phyloP scores from a whole-genome alignment of 1,140 invertebrate species.

The Acromyrmex charruanus region DNA sequence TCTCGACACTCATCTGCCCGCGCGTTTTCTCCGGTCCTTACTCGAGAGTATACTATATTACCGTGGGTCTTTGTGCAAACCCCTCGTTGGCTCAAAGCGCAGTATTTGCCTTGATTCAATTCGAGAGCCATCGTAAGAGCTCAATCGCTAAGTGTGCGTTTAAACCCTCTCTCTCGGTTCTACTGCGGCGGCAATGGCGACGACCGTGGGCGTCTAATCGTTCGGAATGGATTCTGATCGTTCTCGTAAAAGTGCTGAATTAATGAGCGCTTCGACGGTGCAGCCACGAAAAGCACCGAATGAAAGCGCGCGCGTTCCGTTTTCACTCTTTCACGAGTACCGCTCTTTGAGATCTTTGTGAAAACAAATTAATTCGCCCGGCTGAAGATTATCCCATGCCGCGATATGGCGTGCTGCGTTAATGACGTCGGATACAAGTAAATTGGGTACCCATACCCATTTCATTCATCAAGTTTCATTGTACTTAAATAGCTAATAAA shows the following conservation, averaged over 20 bases:
- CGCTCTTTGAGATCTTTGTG: constrained; percentile 38
- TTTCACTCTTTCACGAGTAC: constrained; percentile 7
- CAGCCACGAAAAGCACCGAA: constrained; percentile 39
- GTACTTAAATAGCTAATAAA: constrained; percentile 6
- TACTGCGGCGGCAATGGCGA: neutral
- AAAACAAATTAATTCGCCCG: constrained; percentile 53
- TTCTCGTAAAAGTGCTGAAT: constrained; percentile 30
- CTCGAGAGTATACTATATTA: constrained; percentile 18
- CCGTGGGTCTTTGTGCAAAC: constrained; percentile 47
- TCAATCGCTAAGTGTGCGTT: constrained; percentile 46
- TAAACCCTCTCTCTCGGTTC: neutral
- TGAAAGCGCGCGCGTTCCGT: neutral
- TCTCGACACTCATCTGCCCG: neutral
- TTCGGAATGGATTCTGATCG: constrained; percentile 46
- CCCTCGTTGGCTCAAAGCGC: constrained; percentile 19
- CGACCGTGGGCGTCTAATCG: constrained; percentile 31
- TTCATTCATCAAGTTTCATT: no score
- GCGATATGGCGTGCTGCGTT: neutral
- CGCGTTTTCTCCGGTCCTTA: neutral
- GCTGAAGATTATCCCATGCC: constrained; percentile 6
- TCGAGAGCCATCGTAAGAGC: constrained; percentile 45
- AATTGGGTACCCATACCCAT: neutral
- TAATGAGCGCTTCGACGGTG: constrained; percentile 28
- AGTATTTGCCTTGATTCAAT: constrained; percentile 58
- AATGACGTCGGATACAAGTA: neutral